A percentile compares a stretch with the other conserved stretches of the same genome.
Conservation (phyloP, 2,888 invertebrate genomes). For the Standfussiana lucernea region DNA sequence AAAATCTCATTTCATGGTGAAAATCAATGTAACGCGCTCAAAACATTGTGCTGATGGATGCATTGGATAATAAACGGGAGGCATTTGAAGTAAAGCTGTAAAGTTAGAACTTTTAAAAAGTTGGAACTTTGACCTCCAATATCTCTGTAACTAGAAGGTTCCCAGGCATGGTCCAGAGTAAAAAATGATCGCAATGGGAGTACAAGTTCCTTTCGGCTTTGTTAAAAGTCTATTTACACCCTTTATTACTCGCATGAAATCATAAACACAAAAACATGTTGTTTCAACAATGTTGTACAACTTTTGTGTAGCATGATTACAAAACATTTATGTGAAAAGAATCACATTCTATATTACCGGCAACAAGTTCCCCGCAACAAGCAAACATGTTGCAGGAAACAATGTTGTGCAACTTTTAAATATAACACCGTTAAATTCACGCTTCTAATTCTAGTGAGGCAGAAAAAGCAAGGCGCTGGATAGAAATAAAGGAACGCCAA, state of each 20-base stretch:
- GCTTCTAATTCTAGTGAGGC: constrained; percentile 91
- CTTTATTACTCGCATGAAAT: not conserved
- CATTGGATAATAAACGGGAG: too few relatives aligned
- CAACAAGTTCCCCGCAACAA: not conserved
- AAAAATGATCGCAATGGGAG: too few relatives aligned
- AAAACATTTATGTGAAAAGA: not conserved
- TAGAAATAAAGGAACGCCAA: constrained; percentile 96
- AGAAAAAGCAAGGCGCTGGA: constrained; percentile 96
- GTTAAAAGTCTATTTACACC: too few relatives aligned
- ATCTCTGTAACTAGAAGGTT: too few relatives aligned
- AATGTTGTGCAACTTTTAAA: not conserved
- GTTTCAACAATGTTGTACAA: not conserved
- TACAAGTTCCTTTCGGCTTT: too few relatives aligned
- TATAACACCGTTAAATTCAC: not conserved
- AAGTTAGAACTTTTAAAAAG: too few relatives aligned
- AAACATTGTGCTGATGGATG: too few relatives aligned
- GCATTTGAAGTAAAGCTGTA: too few relatives aligned
- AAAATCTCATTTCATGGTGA: too few relatives aligned
- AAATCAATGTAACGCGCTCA: too few relatives aligned
- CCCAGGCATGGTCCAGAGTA: too few relatives aligned
- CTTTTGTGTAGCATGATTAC: not conserved
- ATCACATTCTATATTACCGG: not conserved
- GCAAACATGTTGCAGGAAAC: not conserved
- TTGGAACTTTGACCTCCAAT: too few relatives aligned
- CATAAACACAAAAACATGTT: not conserved